Evolutionary conservation across 2,113 vertebrate genomes (phyloP), one percentile per base, ranked within the genome.

Genomic region (Cepphus grylle): DNA sequence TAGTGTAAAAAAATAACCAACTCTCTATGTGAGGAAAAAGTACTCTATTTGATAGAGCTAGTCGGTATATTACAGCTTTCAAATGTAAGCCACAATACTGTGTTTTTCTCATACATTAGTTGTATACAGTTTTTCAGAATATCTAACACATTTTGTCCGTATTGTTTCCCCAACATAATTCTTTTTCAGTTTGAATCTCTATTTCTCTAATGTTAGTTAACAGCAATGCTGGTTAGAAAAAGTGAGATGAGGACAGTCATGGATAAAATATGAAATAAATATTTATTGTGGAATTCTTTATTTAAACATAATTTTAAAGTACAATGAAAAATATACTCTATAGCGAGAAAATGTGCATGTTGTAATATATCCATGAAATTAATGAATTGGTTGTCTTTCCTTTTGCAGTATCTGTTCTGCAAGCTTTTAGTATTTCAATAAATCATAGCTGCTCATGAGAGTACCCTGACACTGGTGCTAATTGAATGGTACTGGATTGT

Each of bases 251-350:
- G 90, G 86, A 65, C 17, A 69, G 65, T 80, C 17, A 6, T 32
- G 19, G 36, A 34, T 90, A 91, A 95, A 92, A 55, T 36, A 22
- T 40, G 55, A 94, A 96, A 88, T 70, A 95, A 96, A 95, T 92
- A 88, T 82, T 93, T 87, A 88, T 72, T 40, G 58, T 83, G 50
- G 12, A 52, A 87, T 90, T 93, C 40, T 94, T 92, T 89, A 65
- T 78, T 95, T 91, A 19, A 89, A 69, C 96, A 81, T 69, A 59
- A 70, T 56, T 85, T 83, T 90, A 3, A 82, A 82, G 21, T 45
- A 73, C 66, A 82, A 7, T 50, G 36, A 86, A 5, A 88, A 81
- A 55, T 73, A 59, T 20, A 47, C 12, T 65, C 65, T 22, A 15
- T 59, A 61, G 42, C 67, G 73, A 47, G 38, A 80, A 86, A 62